Percentiles rank a stretch among this genome's conserved stretches.
phyloP scores from a whole-genome alignment of 1,140 invertebrate species.

The Drosophila arawakana region DNA sequence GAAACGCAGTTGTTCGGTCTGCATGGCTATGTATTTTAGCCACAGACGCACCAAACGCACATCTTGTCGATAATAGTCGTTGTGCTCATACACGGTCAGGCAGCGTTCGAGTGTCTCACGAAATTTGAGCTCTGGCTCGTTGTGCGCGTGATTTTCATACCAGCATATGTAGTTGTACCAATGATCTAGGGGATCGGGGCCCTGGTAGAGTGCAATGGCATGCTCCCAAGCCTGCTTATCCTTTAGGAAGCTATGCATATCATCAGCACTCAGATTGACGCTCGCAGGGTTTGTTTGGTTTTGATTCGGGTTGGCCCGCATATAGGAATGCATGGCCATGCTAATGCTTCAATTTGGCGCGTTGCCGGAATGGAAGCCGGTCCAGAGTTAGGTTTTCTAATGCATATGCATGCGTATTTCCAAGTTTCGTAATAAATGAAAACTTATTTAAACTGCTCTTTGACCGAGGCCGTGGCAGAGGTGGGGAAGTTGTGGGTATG shows the following conservation, averaged over 20 bases:
- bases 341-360: constrained; percentile 2
- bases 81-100: constrained; percentile 91
- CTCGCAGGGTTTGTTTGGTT: constrained; percentile 37
- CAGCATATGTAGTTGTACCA: constrained; percentile 96
- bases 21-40: constrained; percentile 95
- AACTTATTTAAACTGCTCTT: constrained; percentile 36
- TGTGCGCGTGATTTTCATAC: constrained; percentile 95
- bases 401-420: constrained; percentile 25
- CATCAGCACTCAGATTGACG: constrained; percentile 59
- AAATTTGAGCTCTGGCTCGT: constrained; percentile 92
- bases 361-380: constrained; percentile 1
- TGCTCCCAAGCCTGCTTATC: constrained; percentile 89
- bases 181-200: constrained; percentile 93
- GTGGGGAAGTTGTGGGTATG: not conserved
- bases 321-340: constrained; percentile 75
- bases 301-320: constrained; percentile 55
- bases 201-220: constrained; percentile 91
- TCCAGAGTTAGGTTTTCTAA: constrained; percentile 3
- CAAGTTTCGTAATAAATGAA: constrained; percentile 52
- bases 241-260: constrained; percentile 78
- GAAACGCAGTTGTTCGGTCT: constrained; percentile 90
- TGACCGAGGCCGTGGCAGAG: constrained; percentile 23
- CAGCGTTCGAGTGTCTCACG: constrained; percentile 91
- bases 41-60: constrained; percentile 92
- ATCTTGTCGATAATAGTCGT: constrained; percentile 93